phyloP scores from a whole-genome alignment of 2,888 invertebrate species.

The Lepidocyrtoides sp. region DNA sequence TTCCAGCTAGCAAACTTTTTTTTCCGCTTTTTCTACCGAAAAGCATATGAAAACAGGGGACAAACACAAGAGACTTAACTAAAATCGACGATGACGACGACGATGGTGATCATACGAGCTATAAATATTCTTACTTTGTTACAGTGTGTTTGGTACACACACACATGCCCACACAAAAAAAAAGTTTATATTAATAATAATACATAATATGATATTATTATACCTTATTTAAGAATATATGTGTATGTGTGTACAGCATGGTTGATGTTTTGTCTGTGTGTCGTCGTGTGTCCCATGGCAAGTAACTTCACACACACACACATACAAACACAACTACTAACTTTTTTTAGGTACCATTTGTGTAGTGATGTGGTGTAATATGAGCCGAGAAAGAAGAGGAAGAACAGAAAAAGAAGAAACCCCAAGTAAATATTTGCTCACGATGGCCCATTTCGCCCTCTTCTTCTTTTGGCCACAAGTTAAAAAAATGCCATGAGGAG shows the following conservation, averaged over 20 bases:
- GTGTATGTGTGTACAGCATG: conserved; percentile 75
- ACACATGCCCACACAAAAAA: background rate
- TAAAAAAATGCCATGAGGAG: conserved; percentile 80
- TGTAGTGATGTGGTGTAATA: conserved; percentile 11
- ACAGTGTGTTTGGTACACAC: background rate
- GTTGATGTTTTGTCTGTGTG: conserved; percentile 69
- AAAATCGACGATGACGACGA: conserved; percentile 28
- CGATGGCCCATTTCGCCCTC: conserved; percentile 85
- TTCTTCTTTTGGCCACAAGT: conserved; percentile 73
- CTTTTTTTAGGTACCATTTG: background rate
- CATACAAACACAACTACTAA: background rate
- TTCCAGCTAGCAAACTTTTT: conserved; percentile 76
- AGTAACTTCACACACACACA: conserved; percentile 83
- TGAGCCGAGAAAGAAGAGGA: conserved; percentile 19
- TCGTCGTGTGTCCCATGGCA: conserved; percentile 67
- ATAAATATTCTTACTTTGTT: conserved; percentile 50
- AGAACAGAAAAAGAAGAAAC: conserved; percentile 65
- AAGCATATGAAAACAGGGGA: conserved; percentile 9
- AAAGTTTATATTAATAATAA: conserved; percentile 23
- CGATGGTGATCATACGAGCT: conserved; percentile 37
- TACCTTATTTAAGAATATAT: conserved; percentile 62
- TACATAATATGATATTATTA: conserved; percentile 57
- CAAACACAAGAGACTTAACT: conserved; percentile 2
- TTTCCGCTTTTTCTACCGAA: conserved; percentile 28
- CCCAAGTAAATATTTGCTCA: conserved; percentile 86